Base-by-base conservation (phyloP, 2,797 vertebrate genomes). In the Siniperca scherzeri region DNA sequence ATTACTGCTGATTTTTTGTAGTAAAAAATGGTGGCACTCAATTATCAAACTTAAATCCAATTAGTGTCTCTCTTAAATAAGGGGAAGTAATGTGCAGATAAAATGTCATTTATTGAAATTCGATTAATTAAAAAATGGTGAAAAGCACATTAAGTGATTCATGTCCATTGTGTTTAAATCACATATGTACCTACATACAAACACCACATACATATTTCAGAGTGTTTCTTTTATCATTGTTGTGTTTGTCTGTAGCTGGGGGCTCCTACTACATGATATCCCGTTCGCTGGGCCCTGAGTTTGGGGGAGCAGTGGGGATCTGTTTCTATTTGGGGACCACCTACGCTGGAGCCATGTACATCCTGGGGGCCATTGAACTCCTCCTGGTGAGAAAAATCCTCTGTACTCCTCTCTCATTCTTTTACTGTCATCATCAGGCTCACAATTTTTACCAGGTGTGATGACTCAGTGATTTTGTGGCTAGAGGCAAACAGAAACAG, bases 251-350 rank as follows among this genome's bases (percentile, higher is more conserved):
- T 80, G 40, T 21, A 99, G 98, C 98, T 67, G 98, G 98, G 13
- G 98, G 98, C 55, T 97, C 98, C 80, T 99, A 99, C 95, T 99
- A 99, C 95, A 99, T 99, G 98, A 99, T 99, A 87, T 99, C 98
- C 6, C 98, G 98, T 76, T 99, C 98, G 0, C 93, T 99, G 92
- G 98, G 98, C 74, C 98, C 98, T 0, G 98, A 99, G 92, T 99
- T 99, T 55, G 98, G 98, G 50, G 98, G 98, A 10, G 98, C 98
- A 0, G 98, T 99, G 81, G 98, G 98, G 68, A 98, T 99, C 90
- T 99, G 98, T 92, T 99, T 99, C 95, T 99, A 99, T 93, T 94
- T 99, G 93, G 98, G 98, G 91, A 99, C 98, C 84, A 99, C 98
- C 53, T 99, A 95, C 71, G 98, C 98, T 0, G 98, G 98, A 57